Percentiles rank a stretch among this genome's conserved stretches.
These are phyloP conservation scores for Steinernema carpocapsae DNA, from an alignment of 2,888 invertebrate species.

Conservation along the genomic window DNA sequence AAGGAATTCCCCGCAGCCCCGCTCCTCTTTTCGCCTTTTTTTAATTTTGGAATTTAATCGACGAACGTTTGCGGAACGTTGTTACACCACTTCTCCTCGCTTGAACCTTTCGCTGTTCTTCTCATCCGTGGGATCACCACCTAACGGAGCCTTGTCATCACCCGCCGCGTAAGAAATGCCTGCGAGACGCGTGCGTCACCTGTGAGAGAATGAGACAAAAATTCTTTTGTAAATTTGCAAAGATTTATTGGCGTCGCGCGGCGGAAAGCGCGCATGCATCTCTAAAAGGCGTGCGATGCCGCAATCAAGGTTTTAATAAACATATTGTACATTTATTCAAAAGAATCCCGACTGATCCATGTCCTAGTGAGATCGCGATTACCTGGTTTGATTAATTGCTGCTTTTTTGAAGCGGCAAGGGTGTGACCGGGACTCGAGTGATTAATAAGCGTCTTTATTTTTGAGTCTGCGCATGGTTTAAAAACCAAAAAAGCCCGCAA, in stretches of 20 bases:
- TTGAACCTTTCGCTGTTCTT: neutral
- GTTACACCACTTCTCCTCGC: conserved; percentile 23
- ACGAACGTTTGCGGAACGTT: conserved; percentile 26
- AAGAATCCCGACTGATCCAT: no score
- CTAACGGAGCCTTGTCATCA: conserved; percentile 19
- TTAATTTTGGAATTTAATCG: conserved; percentile 18
- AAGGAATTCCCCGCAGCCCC: neutral
- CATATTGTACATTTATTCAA: no score
- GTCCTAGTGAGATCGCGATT: no score
- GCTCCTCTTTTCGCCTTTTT: neutral
- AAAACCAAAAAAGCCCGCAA: no score
- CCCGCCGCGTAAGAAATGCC: conserved; percentile 12
- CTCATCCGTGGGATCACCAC: neutral
- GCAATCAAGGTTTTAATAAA: neutral
- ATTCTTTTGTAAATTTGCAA: conserved; percentile 26
- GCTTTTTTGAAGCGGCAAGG: no score
- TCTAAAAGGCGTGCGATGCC: conserved; percentile 23
- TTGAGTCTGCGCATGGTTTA: no score
- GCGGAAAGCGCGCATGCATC: neutral
- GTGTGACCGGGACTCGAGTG: no score
- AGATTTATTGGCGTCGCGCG: conserved; percentile 30
- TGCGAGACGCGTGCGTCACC: conserved; percentile 16
- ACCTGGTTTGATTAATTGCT: no score
- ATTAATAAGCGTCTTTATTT: no score
- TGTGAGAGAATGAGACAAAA: conserved; percentile 7